These are phyloP conservation scores for Flexamia atlantica DNA, from an alignment of 2,888 invertebrate genomes.

Conservation along the genomic window DNA sequence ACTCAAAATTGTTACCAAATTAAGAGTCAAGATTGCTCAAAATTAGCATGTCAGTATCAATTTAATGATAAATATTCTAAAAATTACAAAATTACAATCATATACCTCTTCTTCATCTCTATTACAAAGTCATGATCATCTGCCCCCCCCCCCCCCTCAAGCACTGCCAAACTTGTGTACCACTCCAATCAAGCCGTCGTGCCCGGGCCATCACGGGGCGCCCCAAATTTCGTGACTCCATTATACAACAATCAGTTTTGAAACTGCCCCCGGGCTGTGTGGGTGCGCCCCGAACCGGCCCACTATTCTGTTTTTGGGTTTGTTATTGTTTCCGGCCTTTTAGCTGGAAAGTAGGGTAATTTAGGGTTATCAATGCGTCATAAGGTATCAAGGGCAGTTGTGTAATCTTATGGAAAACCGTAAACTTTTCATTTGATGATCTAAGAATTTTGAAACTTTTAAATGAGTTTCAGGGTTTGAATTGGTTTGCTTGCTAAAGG, in stretches of 20 bases:
- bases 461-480: not conserved
- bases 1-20: too few species aligned
- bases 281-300: conserved; percentile 46
- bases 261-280: conserved; percentile 37
- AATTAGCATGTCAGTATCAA: too few species aligned
- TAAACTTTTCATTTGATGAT: not conserved
- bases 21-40: too few species aligned
- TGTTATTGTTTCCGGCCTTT: conserved; percentile 37
- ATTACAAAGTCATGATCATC: too few species aligned
- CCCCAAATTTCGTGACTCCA: conserved; percentile 43
- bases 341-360: conserved; percentile 18
- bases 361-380: conserved; percentile 7
- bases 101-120: too few species aligned
- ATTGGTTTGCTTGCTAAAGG: too few species aligned
- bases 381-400: not conserved
- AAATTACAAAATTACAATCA: too few species aligned
- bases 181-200: conserved; percentile 36
- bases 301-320: conserved; percentile 26
- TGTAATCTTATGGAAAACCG: not conserved
- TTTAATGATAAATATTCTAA: too few species aligned
- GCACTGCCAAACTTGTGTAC: not conserved
- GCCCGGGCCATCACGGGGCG: not conserved
- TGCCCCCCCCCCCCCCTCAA: not conserved
- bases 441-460: not conserved
- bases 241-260: conserved; percentile 50